Conservation (phyloP, 2,113 vertebrate species). For the Cyphomyrus discorhynchus region DNA sequence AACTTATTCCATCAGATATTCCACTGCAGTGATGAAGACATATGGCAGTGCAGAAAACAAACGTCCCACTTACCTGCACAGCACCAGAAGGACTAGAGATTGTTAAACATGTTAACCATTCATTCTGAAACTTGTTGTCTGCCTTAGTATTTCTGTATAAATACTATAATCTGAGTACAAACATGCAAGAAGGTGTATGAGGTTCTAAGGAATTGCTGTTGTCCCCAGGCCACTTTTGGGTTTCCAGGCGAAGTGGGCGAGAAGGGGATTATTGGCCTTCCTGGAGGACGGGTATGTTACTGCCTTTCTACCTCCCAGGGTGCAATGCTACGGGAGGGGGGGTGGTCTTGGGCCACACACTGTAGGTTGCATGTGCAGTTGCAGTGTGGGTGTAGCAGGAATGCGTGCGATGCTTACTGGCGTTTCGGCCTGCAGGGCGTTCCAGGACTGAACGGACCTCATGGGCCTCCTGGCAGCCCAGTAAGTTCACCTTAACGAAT, state of each 20-base stretch:
- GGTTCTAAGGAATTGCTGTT: not conserved
- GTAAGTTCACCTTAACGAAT: constrained; percentile 45
- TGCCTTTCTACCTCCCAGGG: not conserved
- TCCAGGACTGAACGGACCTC: constrained; percentile 67
- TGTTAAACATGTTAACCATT: not conserved
- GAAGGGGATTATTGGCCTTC: constrained; percentile 81
- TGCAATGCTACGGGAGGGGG: not conserved
- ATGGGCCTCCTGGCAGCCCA: constrained; percentile 65
- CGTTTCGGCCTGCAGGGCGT: constrained; percentile 60
- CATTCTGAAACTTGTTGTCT: not conserved
- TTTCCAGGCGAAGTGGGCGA: constrained; percentile 73
- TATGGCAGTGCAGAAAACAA: not conserved
- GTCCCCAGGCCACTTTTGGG: constrained; percentile 62
- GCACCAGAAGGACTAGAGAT: not conserved
- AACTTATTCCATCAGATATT: not conserved
- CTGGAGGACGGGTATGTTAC: constrained; percentile 75
- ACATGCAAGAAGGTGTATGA: not conserved
- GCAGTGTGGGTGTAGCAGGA: not conserved
- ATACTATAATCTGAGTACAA: not conserved
- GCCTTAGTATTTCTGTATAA: not conserved
- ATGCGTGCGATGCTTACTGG: not conserved
- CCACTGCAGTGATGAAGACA: not conserved
- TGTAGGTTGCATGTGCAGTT: not conserved
- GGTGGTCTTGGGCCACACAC: not conserved
- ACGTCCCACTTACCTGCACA: not conserved